phyloP scores from a whole-genome alignment of 2,888 invertebrate genomes.

The Tyria jacobaeae region DNA sequence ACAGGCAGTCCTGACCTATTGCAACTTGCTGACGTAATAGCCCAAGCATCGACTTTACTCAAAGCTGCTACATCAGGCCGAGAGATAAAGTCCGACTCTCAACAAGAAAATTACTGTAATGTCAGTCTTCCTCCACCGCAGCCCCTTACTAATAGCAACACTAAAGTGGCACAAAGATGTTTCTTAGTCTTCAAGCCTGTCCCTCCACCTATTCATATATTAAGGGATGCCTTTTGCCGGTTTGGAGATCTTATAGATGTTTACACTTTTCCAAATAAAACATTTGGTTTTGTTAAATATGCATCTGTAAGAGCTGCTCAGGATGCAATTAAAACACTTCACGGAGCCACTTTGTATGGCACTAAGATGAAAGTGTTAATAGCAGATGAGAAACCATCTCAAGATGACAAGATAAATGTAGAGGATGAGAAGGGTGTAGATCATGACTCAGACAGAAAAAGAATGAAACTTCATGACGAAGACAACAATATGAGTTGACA shows the following conservation, averaged over 20 bases:
- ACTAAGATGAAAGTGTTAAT: conserved; percentile 94
- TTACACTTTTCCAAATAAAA: conserved; percentile 94
- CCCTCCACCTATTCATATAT: conserved; percentile 91
- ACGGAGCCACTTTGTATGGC: conserved; percentile 94
- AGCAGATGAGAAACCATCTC: conserved; percentile 90
- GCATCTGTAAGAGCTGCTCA: conserved; percentile 92
- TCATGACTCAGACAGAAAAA: conserved; percentile 64
- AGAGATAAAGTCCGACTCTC: conserved; percentile 47
- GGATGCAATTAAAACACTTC: conserved; percentile 90
- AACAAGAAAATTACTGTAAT: conserved; percentile 82
- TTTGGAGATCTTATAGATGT: conserved; percentile 97
- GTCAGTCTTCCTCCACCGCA: conserved; percentile 91
- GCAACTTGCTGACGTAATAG: conserved; percentile 91
- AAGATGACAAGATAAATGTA: conserved; percentile 53
- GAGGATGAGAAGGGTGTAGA: conserved; percentile 56
- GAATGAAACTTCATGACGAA: conserved; percentile 60
- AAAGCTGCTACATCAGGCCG: conserved; percentile 86
- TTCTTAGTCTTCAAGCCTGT: conserved; percentile 89
- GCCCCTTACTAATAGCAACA: conserved; percentile 88
- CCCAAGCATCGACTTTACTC: conserved; percentile 91
- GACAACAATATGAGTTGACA: conserved; percentile 36
- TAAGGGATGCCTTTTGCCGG: conserved; percentile 95
- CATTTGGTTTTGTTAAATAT: conserved; percentile 97
- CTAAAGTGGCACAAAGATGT: conserved; percentile 88
- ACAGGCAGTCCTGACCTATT: conserved; percentile 83